Evolutionary conservation across 2,888 invertebrate genomes (phyloP).

Genomic region (Spicauda simplicius): DNA sequence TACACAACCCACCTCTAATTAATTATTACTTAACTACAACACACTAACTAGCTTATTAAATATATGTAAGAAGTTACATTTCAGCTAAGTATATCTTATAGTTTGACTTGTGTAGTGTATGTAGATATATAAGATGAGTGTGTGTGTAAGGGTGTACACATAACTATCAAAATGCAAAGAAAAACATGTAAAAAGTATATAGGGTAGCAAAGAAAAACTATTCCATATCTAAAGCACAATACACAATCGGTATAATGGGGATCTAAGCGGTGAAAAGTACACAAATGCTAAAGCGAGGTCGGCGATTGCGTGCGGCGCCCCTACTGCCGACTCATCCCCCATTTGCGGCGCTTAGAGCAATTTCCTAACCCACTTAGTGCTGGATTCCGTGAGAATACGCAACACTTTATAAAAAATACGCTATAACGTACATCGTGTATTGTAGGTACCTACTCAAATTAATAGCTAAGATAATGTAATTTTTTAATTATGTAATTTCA

Average conservation of each 20-base stretch:
- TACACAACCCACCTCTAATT: no score
- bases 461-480: no score
- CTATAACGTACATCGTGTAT: background rate
- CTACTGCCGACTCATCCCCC: conserved; percentile 24
- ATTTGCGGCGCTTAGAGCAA: conserved; percentile 20
- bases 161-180: no score
- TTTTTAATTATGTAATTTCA: no score
- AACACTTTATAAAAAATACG: background rate
- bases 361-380: conserved; percentile 24
- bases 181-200: no score
- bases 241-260: background rate
- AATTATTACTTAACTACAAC: no score
- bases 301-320: conserved; percentile 11
- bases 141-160: no score
- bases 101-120: no score
- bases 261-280: conserved; percentile 2
- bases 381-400: conserved; percentile 7
- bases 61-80: no score
- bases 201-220: background rate
- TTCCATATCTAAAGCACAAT: background rate
- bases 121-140: no score
- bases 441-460: background rate
- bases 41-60: no score
- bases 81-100: no score
- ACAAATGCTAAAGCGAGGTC: conserved; percentile 7